Evolutionary conservation across 2,888 invertebrate species (phyloP).

Genomic region (Neria commutata): DNA sequence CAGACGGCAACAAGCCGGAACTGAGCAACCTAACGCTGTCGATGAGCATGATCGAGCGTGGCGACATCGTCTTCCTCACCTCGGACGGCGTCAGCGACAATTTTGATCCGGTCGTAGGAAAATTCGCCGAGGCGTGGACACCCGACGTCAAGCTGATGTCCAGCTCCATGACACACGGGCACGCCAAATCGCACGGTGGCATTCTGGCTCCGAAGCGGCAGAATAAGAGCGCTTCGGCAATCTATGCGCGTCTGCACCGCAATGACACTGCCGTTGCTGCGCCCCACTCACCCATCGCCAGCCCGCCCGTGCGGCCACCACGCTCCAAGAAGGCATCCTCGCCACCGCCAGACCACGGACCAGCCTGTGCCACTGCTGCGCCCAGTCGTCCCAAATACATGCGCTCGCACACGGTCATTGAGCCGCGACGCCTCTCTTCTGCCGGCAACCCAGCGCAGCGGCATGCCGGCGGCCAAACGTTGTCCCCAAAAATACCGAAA

Average conservation of each 20-base stretch:
- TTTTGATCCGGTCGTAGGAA: constrained; percentile 90
- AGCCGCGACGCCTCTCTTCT: constrained; percentile 51
- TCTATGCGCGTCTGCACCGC: constrained; percentile 55
- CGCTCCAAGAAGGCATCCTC: constrained; percentile 45
- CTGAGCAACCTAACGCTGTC: constrained; percentile 85
- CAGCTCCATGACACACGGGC: constrained; percentile 15
- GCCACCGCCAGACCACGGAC: constrained; percentile 34
- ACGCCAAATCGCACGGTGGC: constrained; percentile 24
- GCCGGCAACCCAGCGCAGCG: constrained; percentile 24
- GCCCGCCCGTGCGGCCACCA: constrained; percentile 42
- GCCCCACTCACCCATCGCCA: constrained; percentile 25
- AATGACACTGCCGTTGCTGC: constrained; percentile 26
- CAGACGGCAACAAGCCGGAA: constrained; percentile 84
- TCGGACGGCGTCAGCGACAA: constrained; percentile 92
- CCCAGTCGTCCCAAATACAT: constrained; percentile 61
- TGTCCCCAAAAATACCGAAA: constrained; percentile 58
- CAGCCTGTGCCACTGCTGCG: constrained; percentile 27
- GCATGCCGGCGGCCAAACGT: constrained; percentile 8
- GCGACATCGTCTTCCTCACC: constrained; percentile 84
- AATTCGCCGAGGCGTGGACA: constrained; percentile 71
- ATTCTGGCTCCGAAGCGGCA: constrained; percentile 56
- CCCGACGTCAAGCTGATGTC: constrained; percentile 51
- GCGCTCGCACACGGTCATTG: constrained; percentile 62
- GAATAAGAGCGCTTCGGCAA: constrained; percentile 59
- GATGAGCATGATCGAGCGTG: constrained; percentile 77